Evolutionary conservation across 2,888 invertebrate species (phyloP), one percentile per base, ranked within the genome.

Genomic region (Girardia tigrina): DNA sequence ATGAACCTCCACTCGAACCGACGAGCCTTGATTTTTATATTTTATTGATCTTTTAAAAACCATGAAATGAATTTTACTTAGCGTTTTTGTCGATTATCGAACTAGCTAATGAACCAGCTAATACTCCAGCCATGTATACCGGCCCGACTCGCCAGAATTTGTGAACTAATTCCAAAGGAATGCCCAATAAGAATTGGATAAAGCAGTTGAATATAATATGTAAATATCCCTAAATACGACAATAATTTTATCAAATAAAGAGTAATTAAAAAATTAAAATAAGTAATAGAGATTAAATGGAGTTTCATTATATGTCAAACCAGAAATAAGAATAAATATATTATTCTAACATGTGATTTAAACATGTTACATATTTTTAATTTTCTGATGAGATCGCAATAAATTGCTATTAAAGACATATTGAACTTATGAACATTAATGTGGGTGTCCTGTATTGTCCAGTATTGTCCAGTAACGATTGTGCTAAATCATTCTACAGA

Each of bases 81-180:
- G 81, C 80, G 75, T 78, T 56, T 16, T 83, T 84, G 80, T 87
- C 87, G 77, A 83, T 80, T 4, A 86, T 80, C 0, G 86, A 84
- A 36, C 85, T 84, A 23, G 85, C 83, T 26, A 87, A 79, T 0
- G 86, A 85, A n/a, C 86, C 86, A 77, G 83, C 84, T 16, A 85
- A 80, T 20, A 85, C 84, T 0, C 85, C 85, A 42, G 82, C 79
- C 1, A 83, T 74, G 78, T 85, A 86, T 16, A 86, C 82, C n/a
- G 84, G 78, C 0, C 90, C 86, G 4, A 97, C 90, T 72, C 95
- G 87, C 92, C 92, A 93, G 90, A 92, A 92, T 79, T 90, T 89
- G 84, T 97, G 95, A 0, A 95, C 94, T 89, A 97, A 90, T 85
- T 98, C 97, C 78, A 98, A 85, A 0, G 95, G 94, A 12, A 94